These are phyloP conservation scores for Heliocidaris erythrogramma DNA, from an alignment of 35 echinoderm and acorn worm genomes.

Conservation along the genomic window DNA sequence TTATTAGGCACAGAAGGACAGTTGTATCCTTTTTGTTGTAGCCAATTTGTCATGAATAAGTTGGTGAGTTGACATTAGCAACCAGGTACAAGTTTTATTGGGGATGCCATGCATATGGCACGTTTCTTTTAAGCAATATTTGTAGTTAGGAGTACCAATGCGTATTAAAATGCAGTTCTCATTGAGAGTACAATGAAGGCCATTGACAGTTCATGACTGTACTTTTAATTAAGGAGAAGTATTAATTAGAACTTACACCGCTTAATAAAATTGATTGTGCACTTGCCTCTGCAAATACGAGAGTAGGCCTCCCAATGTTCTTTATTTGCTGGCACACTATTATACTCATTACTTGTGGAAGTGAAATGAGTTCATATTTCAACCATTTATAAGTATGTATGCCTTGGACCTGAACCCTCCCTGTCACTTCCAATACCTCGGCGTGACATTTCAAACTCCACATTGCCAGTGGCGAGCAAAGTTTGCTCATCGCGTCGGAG, in stretches of 20 bases:
- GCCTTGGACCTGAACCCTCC: not conserved
- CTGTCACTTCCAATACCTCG: slow-evolving; percentile 4
- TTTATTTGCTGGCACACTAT: not conserved
- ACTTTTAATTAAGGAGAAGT: not conserved
- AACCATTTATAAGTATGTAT: not conserved
- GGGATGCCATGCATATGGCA: no score
- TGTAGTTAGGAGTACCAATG: no score
- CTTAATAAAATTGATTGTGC: not conserved
- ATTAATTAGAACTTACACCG: not conserved
- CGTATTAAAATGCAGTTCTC: no score
- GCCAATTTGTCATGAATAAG: no score
- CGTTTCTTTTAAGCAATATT: no score
- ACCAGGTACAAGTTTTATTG: no score
- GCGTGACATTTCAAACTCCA: not conserved
- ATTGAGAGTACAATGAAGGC: not conserved
- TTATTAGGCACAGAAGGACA: no score
- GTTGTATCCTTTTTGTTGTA: no score
- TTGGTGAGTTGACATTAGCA: no score
- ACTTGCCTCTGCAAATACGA: not conserved
- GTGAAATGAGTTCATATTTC: not conserved
- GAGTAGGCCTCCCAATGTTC: not conserved
- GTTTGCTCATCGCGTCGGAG: not conserved
- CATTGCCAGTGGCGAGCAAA: slow-evolving; percentile 20
- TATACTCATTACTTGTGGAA: not conserved
- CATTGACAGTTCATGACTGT: not conserved